Base-by-base conservation (phyloP, 1,140 invertebrate genomes). In the Hyposmocoma kahamanoa region DNA sequence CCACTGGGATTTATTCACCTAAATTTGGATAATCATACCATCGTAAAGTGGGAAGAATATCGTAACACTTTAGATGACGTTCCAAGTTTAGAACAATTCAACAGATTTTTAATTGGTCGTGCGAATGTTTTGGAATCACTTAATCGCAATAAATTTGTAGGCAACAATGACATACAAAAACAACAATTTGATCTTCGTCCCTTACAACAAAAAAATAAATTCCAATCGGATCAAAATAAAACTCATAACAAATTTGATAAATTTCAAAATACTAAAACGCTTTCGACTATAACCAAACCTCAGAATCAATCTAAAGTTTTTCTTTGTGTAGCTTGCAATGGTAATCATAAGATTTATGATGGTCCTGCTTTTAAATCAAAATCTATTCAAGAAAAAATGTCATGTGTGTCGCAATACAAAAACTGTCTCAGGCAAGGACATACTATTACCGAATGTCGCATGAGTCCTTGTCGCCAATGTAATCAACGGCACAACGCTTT, bases 361-460 rank as follows among this genome's bases (percentile, higher is more conserved):
- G 62, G 56, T 32, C 32, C 52, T 15, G 32, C 17, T 8, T 67
- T 67, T 45, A 62, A 62, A 43, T 42, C 54, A 6, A 62, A 60
- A 42, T 22, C 20, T 21, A 44, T 57, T 34, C 34, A 60, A 8
- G 56, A 63, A n/a, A 53, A 34, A 53, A 28, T 55, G 19, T 17
- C 38, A 22, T 30, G 47, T 20, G 48, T 62, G 9, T 20, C 26
- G 18, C 55, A 55, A 39, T 59, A 59, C 21, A 67, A 59, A 5
- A 67, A 67, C 30, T 67, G 63, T 45, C 41, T 62, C 15, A 24
- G 56, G 13, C 56, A 62, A 20, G 59, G 59, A 19, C 62, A 66
- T 47, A 19, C 44, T 17, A 34, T 52, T 5, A 41, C 11, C 42
- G 39, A 60, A 11, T 60, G 60, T 42, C 54, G 50, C 1, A 26